Percentiles rank a stretch among this genome's conserved stretches.
Conservation (phyloP, 2,797 vertebrate species). For the Sebastes vulpes region DNA sequence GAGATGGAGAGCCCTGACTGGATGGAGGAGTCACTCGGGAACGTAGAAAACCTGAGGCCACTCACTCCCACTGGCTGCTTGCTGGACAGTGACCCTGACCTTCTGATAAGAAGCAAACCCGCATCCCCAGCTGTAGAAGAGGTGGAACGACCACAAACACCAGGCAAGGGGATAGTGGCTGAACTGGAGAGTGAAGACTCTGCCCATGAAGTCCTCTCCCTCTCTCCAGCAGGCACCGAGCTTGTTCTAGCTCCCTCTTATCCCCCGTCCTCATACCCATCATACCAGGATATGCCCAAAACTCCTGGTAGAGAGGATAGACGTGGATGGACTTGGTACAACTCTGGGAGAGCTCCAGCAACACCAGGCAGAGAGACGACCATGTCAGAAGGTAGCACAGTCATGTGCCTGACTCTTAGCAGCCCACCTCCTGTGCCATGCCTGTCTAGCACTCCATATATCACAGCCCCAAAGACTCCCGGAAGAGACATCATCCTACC, state of each 20-base stretch:
- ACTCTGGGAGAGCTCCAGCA: slow-evolving; percentile 85
- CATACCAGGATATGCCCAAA: slow-evolving; percentile 89
- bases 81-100: slow-evolving; percentile 83
- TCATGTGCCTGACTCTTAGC: slow-evolving; percentile 38
- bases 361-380: slow-evolving; percentile 87
- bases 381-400: slow-evolving; percentile 78
- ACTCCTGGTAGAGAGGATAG: slow-evolving; percentile 90
- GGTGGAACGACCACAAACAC: slow-evolving; percentile 87
- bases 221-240: slow-evolving; percentile 49
- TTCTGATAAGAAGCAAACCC: slow-evolving; percentile 75
- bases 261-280: slow-evolving; percentile 69
- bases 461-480: slow-evolving; percentile 75
- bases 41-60: slow-evolving; percentile 75
- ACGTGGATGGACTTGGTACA: slow-evolving; percentile 78
- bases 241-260: slow-evolving; percentile 20
- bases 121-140: slow-evolving; percentile 80
- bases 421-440: slow-evolving; percentile 61
- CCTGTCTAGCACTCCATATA: slow-evolving; percentile 63
- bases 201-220: slow-evolving; percentile 72
- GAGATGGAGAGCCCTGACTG: slow-evolving; percentile 79
- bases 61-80: slow-evolving; percentile 84
- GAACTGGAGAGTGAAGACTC: slow-evolving; percentile 80
- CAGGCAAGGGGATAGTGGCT: slow-evolving; percentile 82
- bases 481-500: slow-evolving; percentile 69
- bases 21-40: slow-evolving; percentile 55